phyloP scores from a whole-genome alignment of 2,797 vertebrate species.

The Chrysocyon brachyurus region DNA sequence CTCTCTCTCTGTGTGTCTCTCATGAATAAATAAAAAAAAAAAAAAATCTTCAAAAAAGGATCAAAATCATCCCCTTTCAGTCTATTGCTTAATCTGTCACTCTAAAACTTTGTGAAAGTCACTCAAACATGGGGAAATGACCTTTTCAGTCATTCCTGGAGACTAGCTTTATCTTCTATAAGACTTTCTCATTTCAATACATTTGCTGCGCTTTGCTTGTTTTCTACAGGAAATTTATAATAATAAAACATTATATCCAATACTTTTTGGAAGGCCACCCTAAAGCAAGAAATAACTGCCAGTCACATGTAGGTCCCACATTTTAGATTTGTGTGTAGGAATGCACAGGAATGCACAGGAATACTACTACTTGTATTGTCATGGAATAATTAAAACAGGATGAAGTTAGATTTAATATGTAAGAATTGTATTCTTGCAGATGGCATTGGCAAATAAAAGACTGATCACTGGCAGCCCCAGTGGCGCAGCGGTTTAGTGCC shows the following conservation, averaged over 20 bases:
- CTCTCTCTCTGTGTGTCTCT: no score
- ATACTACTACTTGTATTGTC: neutral
- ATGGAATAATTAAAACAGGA: neutral
- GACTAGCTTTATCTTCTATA: neutral
- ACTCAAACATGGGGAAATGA: neutral
- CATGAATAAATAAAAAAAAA: no score
- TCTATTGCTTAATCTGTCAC: neutral
- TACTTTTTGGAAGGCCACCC: neutral
- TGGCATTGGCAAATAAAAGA: neutral
- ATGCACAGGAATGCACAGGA: neutral
- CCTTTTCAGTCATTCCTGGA: neutral
- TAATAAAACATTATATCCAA: neutral
- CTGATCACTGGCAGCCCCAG: neutral
- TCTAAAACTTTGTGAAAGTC: neutral
- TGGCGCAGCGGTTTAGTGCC: no score
- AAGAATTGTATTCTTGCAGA: neutral
- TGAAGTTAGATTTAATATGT: neutral
- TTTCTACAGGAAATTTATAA: conserved; percentile 28
- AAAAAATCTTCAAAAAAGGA: neutral
- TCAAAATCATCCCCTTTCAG: neutral
- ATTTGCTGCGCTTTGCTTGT: neutral
- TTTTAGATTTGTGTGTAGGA: conserved; percentile 29
- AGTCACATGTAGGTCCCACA: neutral
- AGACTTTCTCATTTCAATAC: neutral
- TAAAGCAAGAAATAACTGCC: neutral